Evolutionary conservation across 2,797 vertebrate genomes (phyloP).

Genomic region (Cryptoblepharus egeriae): DNA sequence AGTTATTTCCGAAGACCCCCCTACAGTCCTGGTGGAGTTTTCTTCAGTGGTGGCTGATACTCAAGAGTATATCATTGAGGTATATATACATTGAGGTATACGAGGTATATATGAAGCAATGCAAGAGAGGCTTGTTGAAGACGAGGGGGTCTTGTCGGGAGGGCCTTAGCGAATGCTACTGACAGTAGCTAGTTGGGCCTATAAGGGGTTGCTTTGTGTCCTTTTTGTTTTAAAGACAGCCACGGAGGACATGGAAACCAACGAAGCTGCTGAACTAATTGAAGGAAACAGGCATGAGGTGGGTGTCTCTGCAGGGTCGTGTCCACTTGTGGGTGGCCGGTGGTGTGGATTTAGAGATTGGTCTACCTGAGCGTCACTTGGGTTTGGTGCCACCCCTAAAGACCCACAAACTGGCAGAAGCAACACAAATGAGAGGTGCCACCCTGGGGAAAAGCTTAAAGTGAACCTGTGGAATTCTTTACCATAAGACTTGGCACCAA

Average conservation of each 20-base stretch:
- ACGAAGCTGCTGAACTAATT: constrained; percentile 79
- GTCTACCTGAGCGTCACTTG: too few species aligned
- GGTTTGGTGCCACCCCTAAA: too few species aligned
- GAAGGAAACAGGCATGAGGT: constrained; percentile 79
- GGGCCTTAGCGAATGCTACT: rapidly evolving
- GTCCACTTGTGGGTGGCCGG: too few species aligned
- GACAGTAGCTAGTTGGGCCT: neutral
- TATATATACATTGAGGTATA: constrained; percentile 89
- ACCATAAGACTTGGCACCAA: too few species aligned
- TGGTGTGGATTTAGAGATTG: too few species aligned
- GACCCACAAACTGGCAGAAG: neutral
- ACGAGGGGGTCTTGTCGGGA: too few species aligned
- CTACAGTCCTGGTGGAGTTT: constrained; percentile 95
- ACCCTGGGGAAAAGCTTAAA: neutral
- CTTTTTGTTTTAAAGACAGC: constrained; percentile 70
- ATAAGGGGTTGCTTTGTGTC: neutral
- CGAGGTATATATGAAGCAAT: too few species aligned
- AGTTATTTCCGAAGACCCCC: constrained; percentile 89
- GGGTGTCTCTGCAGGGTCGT: neutral
- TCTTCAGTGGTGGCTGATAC: constrained; percentile 97
- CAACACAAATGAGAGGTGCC: neutral
- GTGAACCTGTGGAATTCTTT: too few species aligned
- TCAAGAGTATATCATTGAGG: constrained; percentile 98
- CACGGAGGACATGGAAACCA: constrained; percentile 79
- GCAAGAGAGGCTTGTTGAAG: rapidly evolving